Percentiles rank a stretch among this genome's conserved stretches.
phyloP scores from a whole-genome alignment of 2,797 vertebrate species.

The Lindbergichthys nudifrons region DNA sequence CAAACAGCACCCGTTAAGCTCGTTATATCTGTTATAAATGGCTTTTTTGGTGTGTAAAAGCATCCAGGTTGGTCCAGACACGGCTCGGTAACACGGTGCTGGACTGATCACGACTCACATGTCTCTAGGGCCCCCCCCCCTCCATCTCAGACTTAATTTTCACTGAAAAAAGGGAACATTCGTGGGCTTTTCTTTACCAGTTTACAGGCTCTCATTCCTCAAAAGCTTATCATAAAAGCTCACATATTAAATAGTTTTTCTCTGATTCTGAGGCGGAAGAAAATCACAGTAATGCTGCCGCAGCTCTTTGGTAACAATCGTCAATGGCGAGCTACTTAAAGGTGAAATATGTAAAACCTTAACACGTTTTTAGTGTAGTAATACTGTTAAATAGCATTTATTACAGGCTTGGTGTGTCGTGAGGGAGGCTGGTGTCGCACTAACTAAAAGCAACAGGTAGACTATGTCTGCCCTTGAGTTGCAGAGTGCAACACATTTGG shows the following conservation, averaged over 20 bases:
- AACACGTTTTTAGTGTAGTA: background rate
- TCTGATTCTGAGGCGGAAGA: background rate
- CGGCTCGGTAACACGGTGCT: constrained; percentile 49
- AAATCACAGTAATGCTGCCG: background rate
- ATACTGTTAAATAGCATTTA: background rate
- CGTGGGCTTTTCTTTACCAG: background rate
- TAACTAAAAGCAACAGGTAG: constrained; percentile 67
- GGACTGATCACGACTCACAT: constrained; percentile 76
- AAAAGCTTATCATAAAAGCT: background rate
- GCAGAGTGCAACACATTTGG: background rate
- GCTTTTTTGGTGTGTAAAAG: background rate
- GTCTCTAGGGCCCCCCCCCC: constrained; percentile 62
- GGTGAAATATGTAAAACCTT: background rate
- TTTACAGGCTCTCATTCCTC: background rate
- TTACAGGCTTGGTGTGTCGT: background rate
- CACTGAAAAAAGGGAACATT: constrained; percentile 2
- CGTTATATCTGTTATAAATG: constrained; percentile 15
- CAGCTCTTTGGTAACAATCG: background rate
- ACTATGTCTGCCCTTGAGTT: background rate
- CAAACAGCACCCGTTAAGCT: background rate
- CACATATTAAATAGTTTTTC: background rate
- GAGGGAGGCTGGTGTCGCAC: constrained; percentile 22
- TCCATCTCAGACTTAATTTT: background rate
- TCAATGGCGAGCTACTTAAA: constrained; percentile 10
- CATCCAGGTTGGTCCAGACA: constrained; percentile 20